Evolutionary conservation across 2,113 vertebrate genomes (phyloP).

Genomic region (Rattus rattus): DNA sequence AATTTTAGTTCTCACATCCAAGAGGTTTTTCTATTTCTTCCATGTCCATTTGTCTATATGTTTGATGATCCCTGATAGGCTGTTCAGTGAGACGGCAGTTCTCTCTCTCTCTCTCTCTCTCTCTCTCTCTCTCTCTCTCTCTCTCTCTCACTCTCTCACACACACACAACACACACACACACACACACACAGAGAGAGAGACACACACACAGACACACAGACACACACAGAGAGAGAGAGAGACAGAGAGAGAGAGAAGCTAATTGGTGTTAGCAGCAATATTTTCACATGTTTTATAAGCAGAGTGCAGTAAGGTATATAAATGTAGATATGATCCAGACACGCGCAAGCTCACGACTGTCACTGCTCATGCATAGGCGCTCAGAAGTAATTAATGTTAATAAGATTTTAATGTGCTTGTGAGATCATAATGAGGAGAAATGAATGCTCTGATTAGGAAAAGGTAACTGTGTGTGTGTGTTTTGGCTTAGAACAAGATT

Average conservation of each 20-base stretch:
- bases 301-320: slow-evolving; percentile 92
- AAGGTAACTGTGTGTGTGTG: slow-evolving; percentile 92
- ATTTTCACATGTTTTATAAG: slow-evolving; percentile 94
- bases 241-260: slow-evolving; percentile 87
- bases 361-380: slow-evolving; percentile 91
- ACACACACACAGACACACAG: too few species aligned
- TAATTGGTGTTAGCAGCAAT: slow-evolving; percentile 93
- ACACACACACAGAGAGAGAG: too few species aligned
- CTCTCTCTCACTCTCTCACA: slow-evolving; percentile 48
- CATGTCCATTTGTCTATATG: slow-evolving; percentile 88
- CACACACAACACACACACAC: too few species aligned
- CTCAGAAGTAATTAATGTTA: slow-evolving; percentile 94
- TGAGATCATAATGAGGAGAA: slow-evolving; percentile 94
- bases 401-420: slow-evolving; percentile 94
- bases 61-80: slow-evolving; percentile 86
- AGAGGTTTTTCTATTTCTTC: slow-evolving; percentile 83
- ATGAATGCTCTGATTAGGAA: slow-evolving; percentile 94
- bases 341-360: slow-evolving; percentile 84
- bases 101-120: slow-evolving; percentile 75
- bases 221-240: too few species aligned
- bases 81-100: slow-evolving; percentile 87
- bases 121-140: slow-evolving; percentile 67
- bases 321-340: slow-evolving; percentile 92
- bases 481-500: slow-evolving; percentile 92
- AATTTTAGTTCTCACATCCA: slow-evolving; percentile 82